phyloP scores from a whole-genome alignment of 2,888 invertebrate genomes.

The Patella depressa region DNA sequence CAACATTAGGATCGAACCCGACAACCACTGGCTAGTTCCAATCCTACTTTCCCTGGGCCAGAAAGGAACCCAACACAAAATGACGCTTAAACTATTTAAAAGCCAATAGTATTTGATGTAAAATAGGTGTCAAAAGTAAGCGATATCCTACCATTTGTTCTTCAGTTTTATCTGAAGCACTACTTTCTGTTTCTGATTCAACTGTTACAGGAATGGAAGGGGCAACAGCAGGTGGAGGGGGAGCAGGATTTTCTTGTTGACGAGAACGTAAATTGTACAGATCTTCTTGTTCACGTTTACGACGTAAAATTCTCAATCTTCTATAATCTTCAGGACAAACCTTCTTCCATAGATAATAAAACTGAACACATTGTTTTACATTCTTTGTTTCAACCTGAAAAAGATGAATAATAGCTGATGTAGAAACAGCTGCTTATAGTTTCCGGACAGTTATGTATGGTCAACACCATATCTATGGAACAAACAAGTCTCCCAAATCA shows the following conservation, averaged over 20 bases:
- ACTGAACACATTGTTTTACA: constrained; percentile 92
- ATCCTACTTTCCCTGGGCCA: no score
- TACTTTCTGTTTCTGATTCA: constrained; percentile 45
- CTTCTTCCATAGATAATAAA: constrained; percentile 99
- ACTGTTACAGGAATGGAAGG: constrained; percentile 22
- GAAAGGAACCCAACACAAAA: no score
- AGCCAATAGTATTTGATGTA: no score
- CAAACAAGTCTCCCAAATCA: no score
- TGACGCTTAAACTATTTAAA: no score
- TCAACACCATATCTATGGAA: no score
- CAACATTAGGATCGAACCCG: no score
- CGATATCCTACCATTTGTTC: constrained; percentile 38
- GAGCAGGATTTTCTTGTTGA: constrained; percentile 10
- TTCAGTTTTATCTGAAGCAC: constrained; percentile 38
- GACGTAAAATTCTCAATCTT: constrained; percentile 80
- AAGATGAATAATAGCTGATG: background rate
- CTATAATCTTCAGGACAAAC: constrained; percentile 92
- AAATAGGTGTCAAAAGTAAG: background rate
- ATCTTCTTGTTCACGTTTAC: constrained; percentile 73
- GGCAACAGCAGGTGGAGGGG: background rate
- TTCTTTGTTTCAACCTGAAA: constrained; percentile 85
- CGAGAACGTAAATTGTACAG: constrained; percentile 67
- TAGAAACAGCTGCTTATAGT: no score
- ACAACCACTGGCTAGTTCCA: no score
- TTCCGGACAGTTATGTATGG: no score